Evolutionary conservation across 2,113 vertebrate genomes (phyloP).

Genomic region (Aegotheles bennettii): DNA sequence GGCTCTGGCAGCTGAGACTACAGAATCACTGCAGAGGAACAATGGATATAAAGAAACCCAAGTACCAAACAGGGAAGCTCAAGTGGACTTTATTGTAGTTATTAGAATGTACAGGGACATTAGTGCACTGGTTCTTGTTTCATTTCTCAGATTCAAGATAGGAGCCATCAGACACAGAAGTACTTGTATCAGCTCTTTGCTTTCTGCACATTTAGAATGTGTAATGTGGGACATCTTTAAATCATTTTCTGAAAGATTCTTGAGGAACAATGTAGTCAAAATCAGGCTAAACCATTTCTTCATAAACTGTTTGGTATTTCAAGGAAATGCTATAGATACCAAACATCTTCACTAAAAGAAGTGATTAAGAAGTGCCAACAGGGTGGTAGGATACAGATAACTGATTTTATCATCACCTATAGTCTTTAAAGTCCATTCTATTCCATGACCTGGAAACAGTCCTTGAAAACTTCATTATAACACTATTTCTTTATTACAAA

Average conservation of each 20-base stretch:
- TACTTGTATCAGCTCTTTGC: background rate
- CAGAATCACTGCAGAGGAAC: background rate
- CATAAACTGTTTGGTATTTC: background rate
- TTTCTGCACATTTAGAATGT: background rate
- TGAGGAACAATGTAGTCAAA: background rate
- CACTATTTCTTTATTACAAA: constrained; percentile 61
- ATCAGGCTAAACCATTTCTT: background rate
- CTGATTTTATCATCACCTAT: background rate
- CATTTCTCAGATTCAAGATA: background rate
- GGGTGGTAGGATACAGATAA: background rate
- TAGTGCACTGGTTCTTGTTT: background rate
- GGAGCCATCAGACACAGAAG: background rate
- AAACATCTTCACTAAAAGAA: background rate
- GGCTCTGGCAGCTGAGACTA: background rate
- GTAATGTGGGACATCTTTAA: background rate
- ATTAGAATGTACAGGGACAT: constrained; percentile 3
- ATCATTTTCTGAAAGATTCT: background rate
- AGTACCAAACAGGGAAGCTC: background rate
- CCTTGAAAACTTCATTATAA: constrained; percentile 39
- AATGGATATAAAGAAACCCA: background rate
- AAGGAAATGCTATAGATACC: background rate
- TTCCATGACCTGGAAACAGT: constrained; percentile 48
- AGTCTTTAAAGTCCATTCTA: constrained; percentile 3
- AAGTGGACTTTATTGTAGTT: constrained; percentile 56
- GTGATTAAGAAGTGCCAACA: background rate